Evolutionary conservation across 2,797 vertebrate species (phyloP).

Genomic region (Dendrocincla fuliginosa): DNA sequence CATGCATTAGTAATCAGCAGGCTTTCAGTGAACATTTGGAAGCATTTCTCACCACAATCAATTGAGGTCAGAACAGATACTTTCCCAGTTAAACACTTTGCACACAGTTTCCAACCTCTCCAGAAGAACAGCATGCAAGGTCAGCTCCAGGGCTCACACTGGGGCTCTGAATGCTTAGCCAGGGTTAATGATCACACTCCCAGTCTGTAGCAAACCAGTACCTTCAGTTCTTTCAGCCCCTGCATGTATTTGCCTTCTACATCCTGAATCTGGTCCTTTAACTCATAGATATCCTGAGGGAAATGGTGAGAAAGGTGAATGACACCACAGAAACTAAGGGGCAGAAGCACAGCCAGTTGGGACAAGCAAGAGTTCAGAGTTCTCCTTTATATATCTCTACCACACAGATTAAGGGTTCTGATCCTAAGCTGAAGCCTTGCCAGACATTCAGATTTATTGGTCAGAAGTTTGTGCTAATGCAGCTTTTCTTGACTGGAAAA

Average conservation of each 20-base stretch:
- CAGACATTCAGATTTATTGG: not conserved
- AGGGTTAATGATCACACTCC: conserved; percentile 32
- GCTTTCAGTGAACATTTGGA: not conserved
- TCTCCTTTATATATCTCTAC: not conserved
- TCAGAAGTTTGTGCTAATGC: not conserved
- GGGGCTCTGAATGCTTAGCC: not conserved
- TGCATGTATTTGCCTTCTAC: conserved; percentile 93
- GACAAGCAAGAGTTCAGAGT: not conserved
- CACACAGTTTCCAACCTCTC: not conserved
- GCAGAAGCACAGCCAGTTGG: not conserved
- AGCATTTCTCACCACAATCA: not conserved
- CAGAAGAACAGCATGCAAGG: not conserved
- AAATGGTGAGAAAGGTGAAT: conserved; percentile 36
- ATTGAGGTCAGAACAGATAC: not conserved
- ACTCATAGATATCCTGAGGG: conserved; percentile 92
- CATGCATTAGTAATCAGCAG: not conserved
- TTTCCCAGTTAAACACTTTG: not conserved
- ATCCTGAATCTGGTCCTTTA: conserved; percentile 98
- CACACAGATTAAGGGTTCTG: not conserved
- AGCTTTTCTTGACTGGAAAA: not conserved
- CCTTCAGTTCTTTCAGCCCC: conserved; percentile 94
- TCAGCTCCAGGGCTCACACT: not conserved
- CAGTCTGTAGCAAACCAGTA: conserved; percentile 65
- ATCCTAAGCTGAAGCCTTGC: not conserved
- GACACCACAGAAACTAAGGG: accelerated